Evolutionary conservation across 2,113 vertebrate species (phyloP).

Genomic region (Leucoraja erinaceus): DNA sequence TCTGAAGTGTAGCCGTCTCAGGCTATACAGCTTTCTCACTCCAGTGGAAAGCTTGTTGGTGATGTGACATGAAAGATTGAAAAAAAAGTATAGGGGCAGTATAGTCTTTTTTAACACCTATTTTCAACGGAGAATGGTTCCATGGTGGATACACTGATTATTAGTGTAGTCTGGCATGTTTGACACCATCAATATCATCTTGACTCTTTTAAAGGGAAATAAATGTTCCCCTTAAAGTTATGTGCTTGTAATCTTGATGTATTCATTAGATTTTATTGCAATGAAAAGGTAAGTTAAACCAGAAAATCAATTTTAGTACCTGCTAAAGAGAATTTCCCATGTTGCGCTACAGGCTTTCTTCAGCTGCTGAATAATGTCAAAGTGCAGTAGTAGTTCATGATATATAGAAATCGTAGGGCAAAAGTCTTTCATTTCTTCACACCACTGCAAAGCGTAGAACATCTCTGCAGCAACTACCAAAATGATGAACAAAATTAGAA

Average conservation of each 20-base stretch:
- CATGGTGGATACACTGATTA: too few species aligned
- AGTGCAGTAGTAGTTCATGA: slow-evolving; percentile 62
- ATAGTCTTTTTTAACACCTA: too few species aligned
- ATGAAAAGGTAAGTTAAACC: not conserved
- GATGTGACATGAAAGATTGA: too few species aligned
- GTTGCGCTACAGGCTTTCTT: slow-evolving; percentile 47
- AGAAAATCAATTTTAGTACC: slow-evolving; percentile 54
- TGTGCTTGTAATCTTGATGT: not conserved
- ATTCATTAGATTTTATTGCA: not conserved
- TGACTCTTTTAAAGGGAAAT: not conserved
- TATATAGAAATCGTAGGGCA: slow-evolving; percentile 60
- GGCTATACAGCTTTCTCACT: too few species aligned
- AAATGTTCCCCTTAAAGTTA: not conserved
- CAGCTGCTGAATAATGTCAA: slow-evolving; percentile 60
- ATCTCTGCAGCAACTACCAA: slow-evolving; percentile 70
- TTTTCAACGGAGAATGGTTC: too few species aligned
- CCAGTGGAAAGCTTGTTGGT: too few species aligned
- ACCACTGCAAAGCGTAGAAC: slow-evolving; percentile 85
- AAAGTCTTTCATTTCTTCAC: slow-evolving; percentile 70
- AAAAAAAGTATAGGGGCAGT: too few species aligned
- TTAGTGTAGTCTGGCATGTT: too few species aligned
- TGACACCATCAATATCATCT: too few species aligned
- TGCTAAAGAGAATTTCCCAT: slow-evolving; percentile 63
- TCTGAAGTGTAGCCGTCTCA: too few species aligned
- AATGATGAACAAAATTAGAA: slow-evolving; percentile 40